A percentile compares a stretch with the other conserved stretches of the same genome.
These are phyloP conservation scores for Lordiphosa collinella DNA, from an alignment of 1,140 invertebrate species.

Conservation along the genomic window DNA sequence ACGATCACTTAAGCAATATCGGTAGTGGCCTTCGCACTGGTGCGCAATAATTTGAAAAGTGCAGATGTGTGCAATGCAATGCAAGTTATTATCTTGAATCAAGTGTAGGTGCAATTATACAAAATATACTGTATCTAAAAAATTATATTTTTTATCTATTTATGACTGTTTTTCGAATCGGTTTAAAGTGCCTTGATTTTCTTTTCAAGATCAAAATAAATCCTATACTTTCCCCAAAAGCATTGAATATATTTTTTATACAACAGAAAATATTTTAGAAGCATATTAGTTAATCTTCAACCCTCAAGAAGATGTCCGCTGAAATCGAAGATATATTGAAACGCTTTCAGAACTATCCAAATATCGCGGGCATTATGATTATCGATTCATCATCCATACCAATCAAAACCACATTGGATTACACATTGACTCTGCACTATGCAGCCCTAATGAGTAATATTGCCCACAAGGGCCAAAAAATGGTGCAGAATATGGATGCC, in stretches of 20 bases:
- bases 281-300: not conserved
- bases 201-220: too few relatives aligned
- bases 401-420: conserved; percentile 88
- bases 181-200: too few relatives aligned
- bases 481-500: conserved; percentile 87
- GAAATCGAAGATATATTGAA: conserved; percentile 90
- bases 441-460: conserved; percentile 84
- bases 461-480: conserved; percentile 84
- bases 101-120: too few relatives aligned
- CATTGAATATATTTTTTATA: not conserved
- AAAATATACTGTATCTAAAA: too few relatives aligned
- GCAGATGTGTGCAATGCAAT: too few relatives aligned
- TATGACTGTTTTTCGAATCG: too few relatives aligned
- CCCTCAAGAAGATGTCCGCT: conserved; percentile 79
- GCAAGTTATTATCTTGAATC: too few relatives aligned
- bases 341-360: conserved; percentile 85
- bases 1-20: too few relatives aligned
- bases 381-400: conserved; percentile 88
- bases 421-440: conserved; percentile 87
- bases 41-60: too few relatives aligned
- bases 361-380: conserved; percentile 86
- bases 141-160: too few relatives aligned
- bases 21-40: too few relatives aligned
- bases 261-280: not conserved
- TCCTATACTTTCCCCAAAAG: too few relatives aligned